Evolutionary conservation across 2,113 vertebrate species (phyloP), one percentile per base, ranked within the genome.

Genomic region (Mastomys natalensis): DNA sequence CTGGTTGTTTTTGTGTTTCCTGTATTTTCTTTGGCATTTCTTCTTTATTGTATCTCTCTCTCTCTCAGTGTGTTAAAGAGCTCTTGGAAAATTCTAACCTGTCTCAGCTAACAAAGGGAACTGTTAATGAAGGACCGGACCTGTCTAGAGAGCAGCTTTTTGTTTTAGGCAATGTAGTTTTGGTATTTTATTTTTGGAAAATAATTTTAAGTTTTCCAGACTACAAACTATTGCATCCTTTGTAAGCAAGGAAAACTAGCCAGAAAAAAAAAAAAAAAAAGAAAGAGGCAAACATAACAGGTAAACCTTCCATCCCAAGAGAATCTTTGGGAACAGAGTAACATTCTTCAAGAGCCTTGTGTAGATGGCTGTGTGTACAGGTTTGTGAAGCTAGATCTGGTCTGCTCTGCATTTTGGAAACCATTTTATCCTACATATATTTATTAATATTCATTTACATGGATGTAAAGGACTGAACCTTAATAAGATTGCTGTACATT

Each of bases 1-100:
- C 9, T 34, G 64, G 10, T n/a, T 74, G 22, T 80, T 70, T 88
- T 64, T 45, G n/a, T 68, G 21, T 90, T 84, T 72, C 66, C 51
- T 89, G 40, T 55, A 13, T 78, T 82, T 40, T 37, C 74, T 92
- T 58, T 17, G 40, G 21, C 53, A 15, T 58, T 74, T 62, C 26
- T 6, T 40, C 51, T 81, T 93, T 77, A 66, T 87, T 12, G 19
- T 26, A 0, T 81, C 37, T 78, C 66, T 74, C 40, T 88, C 34
- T 4, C 45, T 26, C 2, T 81, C 31, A 96, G 64, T 96, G 80
- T 91, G 82, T 68, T 74, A 74, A 95, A 74, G 43, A 82, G 43
- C 66, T 88, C 92, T 60, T 45, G 73, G 72, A 70, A 96, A 94
- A 94, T 87, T 76, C 73, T 94, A 87, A 58, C 73, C 68, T 72